Percentiles rank a stretch among this genome's conserved stretches.
These are phyloP conservation scores for Drosophila nikananu DNA, from an alignment of 1,140 invertebrate species.

Conservation along the genomic window DNA sequence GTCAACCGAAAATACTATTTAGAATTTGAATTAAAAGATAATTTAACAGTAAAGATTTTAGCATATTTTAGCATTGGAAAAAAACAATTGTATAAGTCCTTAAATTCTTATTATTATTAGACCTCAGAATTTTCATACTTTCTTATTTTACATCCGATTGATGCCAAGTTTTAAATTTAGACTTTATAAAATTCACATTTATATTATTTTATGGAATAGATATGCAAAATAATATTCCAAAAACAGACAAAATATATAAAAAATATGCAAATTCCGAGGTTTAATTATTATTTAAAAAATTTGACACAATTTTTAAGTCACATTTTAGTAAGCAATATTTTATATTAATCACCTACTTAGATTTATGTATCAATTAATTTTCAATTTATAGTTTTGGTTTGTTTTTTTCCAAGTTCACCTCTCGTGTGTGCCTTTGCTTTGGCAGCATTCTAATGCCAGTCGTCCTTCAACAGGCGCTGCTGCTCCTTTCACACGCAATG, in stretches of 20 bases:
- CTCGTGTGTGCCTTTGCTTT: constrained; percentile 42
- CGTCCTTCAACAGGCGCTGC: constrained; percentile 78
- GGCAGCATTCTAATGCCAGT: constrained; percentile 73
- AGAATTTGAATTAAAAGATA: not conserved
- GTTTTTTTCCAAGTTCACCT: constrained; percentile 6
- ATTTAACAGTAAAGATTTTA: too few relatives aligned
- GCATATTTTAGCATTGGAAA: too few relatives aligned
- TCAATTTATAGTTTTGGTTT: constrained; percentile 2
- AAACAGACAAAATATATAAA: too few relatives aligned
- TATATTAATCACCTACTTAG: not conserved
- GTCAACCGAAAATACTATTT: not conserved
- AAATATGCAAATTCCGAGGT: too few relatives aligned
- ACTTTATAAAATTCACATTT: too few relatives aligned
- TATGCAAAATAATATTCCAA: too few relatives aligned
- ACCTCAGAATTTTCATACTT: too few relatives aligned
- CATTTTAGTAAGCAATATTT: not conserved
- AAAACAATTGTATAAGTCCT: not conserved
- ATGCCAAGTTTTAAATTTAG: too few relatives aligned
- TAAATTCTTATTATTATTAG: too few relatives aligned
- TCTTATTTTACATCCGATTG: too few relatives aligned
- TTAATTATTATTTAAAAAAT: not conserved
- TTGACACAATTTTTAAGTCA: not conserved
- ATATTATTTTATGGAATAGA: too few relatives aligned
- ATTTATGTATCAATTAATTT: constrained; percentile 5
- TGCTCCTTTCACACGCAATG: constrained; percentile 80